Percentiles rank a stretch among this genome's conserved stretches.
Evolutionary conservation across 2,113 vertebrate genomes (phyloP).

Genomic region (Trogon melanurus): DNA sequence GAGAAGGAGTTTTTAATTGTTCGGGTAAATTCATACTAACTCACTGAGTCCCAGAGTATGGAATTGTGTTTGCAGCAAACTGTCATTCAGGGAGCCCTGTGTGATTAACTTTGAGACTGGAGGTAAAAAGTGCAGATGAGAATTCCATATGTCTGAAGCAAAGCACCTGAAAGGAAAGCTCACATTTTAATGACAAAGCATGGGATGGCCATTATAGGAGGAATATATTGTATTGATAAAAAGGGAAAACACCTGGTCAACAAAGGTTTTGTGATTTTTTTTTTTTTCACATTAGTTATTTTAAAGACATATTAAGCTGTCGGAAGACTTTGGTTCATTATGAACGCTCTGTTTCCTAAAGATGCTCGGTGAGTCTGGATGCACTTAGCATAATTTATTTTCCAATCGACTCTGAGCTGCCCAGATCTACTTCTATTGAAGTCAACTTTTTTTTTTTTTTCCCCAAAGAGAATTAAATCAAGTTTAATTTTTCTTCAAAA

Average conservation of each 20-base stretch:
- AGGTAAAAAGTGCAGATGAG: conserved; percentile 43
- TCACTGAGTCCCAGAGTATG: background rate
- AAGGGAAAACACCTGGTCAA: conserved; percentile 53
- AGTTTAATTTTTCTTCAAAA: conserved; percentile 54
- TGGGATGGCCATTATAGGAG: conserved; percentile 36
- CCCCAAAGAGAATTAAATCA: conserved; percentile 19
- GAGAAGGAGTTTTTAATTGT: background rate
- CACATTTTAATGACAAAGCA: conserved; percentile 54
- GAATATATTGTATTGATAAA: conserved; percentile 52
- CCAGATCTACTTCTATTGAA: conserved; percentile 29
- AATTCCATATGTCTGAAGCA: conserved; percentile 50
- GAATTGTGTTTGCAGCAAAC: background rate
- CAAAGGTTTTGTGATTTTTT: conserved; percentile 33
- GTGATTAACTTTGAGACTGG: conserved; percentile 39
- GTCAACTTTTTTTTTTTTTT: conserved; percentile 26
- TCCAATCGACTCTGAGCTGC: conserved; percentile 42
- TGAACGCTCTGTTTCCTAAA: conserved; percentile 44
- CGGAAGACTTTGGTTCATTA: conserved; percentile 52
- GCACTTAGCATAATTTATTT: conserved; percentile 72
- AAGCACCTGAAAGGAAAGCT: conserved; percentile 55
- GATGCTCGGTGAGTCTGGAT: conserved; percentile 55
- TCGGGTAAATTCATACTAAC: background rate
- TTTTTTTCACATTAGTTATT: conserved; percentile 41
- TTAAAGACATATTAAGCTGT: conserved; percentile 44
- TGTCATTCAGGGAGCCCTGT: background rate